phyloP scores from a whole-genome alignment of 2,113 vertebrate species.

The Bufo bufo region DNA sequence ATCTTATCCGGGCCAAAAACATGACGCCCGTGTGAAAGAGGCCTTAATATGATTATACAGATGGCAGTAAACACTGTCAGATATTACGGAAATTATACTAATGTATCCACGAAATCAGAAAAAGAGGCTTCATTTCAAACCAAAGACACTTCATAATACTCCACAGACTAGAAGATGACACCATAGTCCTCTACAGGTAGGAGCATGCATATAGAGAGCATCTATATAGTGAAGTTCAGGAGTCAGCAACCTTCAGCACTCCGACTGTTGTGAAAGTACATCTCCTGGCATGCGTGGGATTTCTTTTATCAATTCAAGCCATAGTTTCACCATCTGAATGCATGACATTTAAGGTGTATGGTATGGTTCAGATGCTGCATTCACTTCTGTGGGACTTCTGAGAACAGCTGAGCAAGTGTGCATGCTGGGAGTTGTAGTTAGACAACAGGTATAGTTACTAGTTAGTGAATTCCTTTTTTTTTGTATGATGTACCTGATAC shows the following conservation, averaged over 20 bases:
- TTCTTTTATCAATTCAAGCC: neutral
- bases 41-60: neutral
- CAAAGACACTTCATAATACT: neutral
- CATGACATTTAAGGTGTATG: neutral
- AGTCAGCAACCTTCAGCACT: too few species aligned
- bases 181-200: too few species aligned
- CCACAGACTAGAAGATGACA: neutral
- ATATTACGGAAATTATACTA: conserved; percentile 15
- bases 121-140: neutral
- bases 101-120: neutral
- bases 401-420: too few species aligned
- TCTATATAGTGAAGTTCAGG: neutral
- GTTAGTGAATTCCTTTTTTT: too few species aligned
- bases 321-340: neutral
- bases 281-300: too few species aligned
- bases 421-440: too few species aligned
- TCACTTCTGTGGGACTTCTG: too few species aligned
- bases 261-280: too few species aligned
- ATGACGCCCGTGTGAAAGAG: too few species aligned
- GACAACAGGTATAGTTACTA: too few species aligned
- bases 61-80: neutral
- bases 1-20: too few species aligned
- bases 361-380: neutral
- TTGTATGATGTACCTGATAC: too few species aligned
- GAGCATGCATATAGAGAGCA: neutral